Conservation (phyloP, 1,140 invertebrate species). For the Heterodera schachtii region DNA sequence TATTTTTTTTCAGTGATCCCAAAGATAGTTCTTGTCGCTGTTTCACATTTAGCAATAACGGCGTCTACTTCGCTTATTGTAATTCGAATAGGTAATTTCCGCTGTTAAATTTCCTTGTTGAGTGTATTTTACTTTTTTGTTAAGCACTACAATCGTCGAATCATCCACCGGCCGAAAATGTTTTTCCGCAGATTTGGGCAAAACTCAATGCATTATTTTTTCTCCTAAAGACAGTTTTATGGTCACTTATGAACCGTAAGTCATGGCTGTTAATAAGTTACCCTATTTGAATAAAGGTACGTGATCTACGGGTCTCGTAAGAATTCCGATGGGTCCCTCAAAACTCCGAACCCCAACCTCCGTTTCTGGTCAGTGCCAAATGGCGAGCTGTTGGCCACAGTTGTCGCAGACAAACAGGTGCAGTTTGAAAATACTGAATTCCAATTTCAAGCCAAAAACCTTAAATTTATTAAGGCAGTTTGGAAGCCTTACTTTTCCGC, state of each 20-base stretch:
- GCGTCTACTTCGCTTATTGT: conserved; percentile 50
- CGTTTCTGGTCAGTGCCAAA: conserved; percentile 49
- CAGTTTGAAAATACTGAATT: neutral
- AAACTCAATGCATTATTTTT: conserved; percentile 44
- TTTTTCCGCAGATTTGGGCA: conserved; percentile 29
- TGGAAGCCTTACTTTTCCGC: conserved; percentile 60
- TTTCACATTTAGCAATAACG: conserved; percentile 52
- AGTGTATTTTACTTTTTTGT: conserved; percentile 2
- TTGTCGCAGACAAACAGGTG: conserved; percentile 54
- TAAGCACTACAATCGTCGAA: conserved; percentile 47
- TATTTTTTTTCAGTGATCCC: conserved; percentile 38
- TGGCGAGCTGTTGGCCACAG: conserved; percentile 44
- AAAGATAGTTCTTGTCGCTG: conserved; percentile 38
- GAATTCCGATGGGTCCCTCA: conserved; percentile 37
- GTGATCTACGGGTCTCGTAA: conserved; percentile 48
- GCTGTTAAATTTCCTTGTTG: neutral
- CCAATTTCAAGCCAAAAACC: neutral
- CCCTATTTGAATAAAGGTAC: conserved; percentile 27
- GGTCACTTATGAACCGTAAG: conserved; percentile 46
- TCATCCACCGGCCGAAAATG: conserved; percentile 49
- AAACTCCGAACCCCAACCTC: conserved; percentile 55
- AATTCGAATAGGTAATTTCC: conserved; percentile 47
- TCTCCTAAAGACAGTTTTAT: conserved; percentile 48
- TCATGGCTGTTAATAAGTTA: neutral
- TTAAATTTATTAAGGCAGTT: conserved; percentile 36